Evolutionary conservation across 2,888 invertebrate genomes (phyloP).

Genomic region (Lepidochrysops patricia): DNA sequence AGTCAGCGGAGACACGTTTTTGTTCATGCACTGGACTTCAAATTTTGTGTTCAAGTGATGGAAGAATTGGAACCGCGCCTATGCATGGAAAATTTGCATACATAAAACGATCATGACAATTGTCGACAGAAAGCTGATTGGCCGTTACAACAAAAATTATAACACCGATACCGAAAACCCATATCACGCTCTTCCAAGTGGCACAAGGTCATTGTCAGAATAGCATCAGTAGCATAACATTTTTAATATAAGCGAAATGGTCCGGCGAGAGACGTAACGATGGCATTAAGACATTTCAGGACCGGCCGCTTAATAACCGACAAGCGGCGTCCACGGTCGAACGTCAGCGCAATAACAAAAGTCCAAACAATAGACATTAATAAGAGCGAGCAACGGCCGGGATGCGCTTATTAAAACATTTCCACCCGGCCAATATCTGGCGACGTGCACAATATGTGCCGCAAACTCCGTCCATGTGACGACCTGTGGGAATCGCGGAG

Average conservation of each 20-base stretch:
- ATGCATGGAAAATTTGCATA: too few species aligned
- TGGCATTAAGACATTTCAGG: constrained; percentile 16
- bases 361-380: constrained; percentile 72
- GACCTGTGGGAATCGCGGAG: constrained; percentile 74
- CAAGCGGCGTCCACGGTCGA: constrained; percentile 27
- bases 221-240: background rate
- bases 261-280: constrained; percentile 9
- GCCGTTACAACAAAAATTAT: too few species aligned
- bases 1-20: constrained; percentile 18
- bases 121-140: too few species aligned
- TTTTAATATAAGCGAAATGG: constrained; percentile 14
- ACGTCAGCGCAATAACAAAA: constrained; percentile 62
- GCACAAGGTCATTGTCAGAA: too few species aligned
- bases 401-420: constrained; percentile 75
- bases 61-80: background rate
- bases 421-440: constrained; percentile 63
- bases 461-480: constrained; percentile 69
- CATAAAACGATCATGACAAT: too few species aligned
- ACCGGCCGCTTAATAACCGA: constrained; percentile 23
- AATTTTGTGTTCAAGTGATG: background rate
- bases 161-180: too few species aligned
- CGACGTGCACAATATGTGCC: constrained; percentile 70
- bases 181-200: too few species aligned
- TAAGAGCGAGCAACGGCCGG: constrained; percentile 54
- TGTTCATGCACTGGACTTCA: background rate